Evolutionary conservation across 1,140 invertebrate genomes (phyloP).

Genomic region (Drosophila sturtevanti): DNA sequence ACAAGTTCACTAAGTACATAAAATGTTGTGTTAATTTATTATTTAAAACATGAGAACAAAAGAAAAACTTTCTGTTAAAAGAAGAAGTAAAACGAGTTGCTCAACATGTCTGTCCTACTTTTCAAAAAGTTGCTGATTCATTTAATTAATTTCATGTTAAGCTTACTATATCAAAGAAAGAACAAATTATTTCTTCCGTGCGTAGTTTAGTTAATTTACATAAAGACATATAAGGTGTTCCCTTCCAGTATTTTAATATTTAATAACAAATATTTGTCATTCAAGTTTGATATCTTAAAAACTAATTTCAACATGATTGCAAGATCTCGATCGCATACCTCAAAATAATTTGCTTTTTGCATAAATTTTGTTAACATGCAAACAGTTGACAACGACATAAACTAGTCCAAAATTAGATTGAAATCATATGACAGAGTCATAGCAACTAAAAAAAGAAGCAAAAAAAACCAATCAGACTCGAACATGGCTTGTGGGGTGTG

Average conservation of each 20-base stretch:
- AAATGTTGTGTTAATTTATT: too few species aligned
- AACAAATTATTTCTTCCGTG: too few species aligned
- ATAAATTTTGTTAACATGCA: background rate
- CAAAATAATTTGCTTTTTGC: background rate
- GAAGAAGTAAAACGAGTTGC: too few species aligned
- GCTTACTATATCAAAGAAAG: too few species aligned
- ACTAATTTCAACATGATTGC: background rate
- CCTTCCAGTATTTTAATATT: background rate
- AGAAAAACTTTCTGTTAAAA: too few species aligned
- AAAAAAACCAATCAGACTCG: slow-evolving; percentile 51
- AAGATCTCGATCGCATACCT: slow-evolving; percentile 31
- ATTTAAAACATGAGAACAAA: too few species aligned
- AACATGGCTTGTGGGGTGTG: slow-evolving; percentile 19
- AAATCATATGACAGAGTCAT: slow-evolving; percentile 2
- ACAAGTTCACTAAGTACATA: too few species aligned
- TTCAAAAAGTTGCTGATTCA: too few species aligned
- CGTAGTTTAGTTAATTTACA: too few species aligned
- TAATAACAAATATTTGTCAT: background rate
- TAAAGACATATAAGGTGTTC: too few species aligned
- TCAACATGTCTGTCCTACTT: too few species aligned
- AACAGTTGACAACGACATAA: slow-evolving; percentile 23
- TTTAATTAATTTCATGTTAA: too few species aligned
- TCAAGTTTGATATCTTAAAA: background rate
- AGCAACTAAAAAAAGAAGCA: slow-evolving; percentile 7
- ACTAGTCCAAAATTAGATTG: slow-evolving; percentile 39